Conservation (phyloP, 2,888 invertebrate genomes). For the Vanessa cardui region DNA sequence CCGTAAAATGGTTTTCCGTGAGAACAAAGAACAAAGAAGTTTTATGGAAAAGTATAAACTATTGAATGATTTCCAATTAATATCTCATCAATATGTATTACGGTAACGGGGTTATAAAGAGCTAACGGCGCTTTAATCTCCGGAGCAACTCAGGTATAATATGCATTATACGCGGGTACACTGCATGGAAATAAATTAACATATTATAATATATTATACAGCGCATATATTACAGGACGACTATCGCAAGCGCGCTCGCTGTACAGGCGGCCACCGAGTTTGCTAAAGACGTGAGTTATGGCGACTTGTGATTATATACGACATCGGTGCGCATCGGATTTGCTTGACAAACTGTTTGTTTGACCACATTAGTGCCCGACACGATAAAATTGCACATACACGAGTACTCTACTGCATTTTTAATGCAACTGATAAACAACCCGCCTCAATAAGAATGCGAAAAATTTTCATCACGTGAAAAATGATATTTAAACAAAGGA, state of each 20-base stretch:
- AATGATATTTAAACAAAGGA: too few relatives aligned
- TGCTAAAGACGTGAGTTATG: too few relatives aligned
- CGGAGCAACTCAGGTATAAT: constrained; percentile 11
- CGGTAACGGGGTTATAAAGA: constrained; percentile 16
- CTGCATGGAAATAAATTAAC: constrained; percentile 25
- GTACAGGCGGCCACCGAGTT: not conserved
- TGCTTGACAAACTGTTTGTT: too few relatives aligned
- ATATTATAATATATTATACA: constrained; percentile 16
- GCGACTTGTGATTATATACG: too few relatives aligned
- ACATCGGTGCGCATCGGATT: too few relatives aligned
- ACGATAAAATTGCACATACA: too few relatives aligned
- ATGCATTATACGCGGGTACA: constrained; percentile 10
- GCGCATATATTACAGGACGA: constrained; percentile 1
- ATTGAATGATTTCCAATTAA: constrained; percentile 17
- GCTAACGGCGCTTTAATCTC: constrained; percentile 26
- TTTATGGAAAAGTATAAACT: not conserved
- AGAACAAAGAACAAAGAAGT: not conserved
- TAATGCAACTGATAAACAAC: too few relatives aligned
- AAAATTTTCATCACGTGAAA: too few relatives aligned
- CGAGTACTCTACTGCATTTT: too few relatives aligned
- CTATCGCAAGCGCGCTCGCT: constrained; percentile 2
- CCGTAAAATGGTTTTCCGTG: not conserved
- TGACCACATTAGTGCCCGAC: too few relatives aligned
- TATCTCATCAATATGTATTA: constrained; percentile 20
- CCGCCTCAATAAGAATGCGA: too few relatives aligned